Conservation (phyloP, 1,140 invertebrate genomes). For the Drosophila repletoides region DNA sequence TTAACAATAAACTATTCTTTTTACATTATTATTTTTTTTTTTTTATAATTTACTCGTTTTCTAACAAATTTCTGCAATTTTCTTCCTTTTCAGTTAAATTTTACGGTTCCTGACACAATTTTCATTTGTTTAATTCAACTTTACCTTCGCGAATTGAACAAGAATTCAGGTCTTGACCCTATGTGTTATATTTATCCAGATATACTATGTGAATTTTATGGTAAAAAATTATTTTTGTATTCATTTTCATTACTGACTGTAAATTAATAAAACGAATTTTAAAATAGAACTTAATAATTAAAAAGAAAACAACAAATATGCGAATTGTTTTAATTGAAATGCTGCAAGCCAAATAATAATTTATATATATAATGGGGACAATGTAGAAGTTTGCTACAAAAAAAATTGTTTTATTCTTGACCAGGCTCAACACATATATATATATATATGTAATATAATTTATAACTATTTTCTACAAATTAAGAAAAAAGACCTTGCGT, state of each 20-base stretch:
- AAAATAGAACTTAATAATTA: slow-evolving; percentile 46
- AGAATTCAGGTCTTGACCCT: slow-evolving; percentile 30
- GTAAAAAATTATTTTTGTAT: slow-evolving; percentile 55
- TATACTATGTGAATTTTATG: slow-evolving; percentile 45
- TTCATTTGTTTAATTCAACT: slow-evolving; percentile 43
- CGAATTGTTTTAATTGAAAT: slow-evolving; percentile 11
- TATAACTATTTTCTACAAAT: too few relatives aligned
- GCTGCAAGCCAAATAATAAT: background rate
- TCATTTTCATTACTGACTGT: slow-evolving; percentile 64
- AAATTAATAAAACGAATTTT: slow-evolving; percentile 63
- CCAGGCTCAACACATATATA: too few relatives aligned
- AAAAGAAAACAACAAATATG: slow-evolving; percentile 12
- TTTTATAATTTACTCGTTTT: background rate
- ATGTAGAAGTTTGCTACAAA: too few relatives aligned
- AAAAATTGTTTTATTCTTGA: too few relatives aligned
- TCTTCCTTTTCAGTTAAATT: slow-evolving; percentile 13
- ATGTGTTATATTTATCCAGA: slow-evolving; percentile 39
- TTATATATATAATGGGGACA: background rate
- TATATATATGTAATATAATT: too few relatives aligned
- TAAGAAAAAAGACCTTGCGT: too few relatives aligned
- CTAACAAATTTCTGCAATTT: background rate
- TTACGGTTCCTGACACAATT: slow-evolving; percentile 29
- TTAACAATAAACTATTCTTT: too few relatives aligned
- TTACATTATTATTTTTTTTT: background rate
- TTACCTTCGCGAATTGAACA: slow-evolving; percentile 18